Percentiles rank a stretch among this genome's conserved stretches.
Conservation (phyloP, 1,140 invertebrate species). For the Brachionus calyciflorus region DNA sequence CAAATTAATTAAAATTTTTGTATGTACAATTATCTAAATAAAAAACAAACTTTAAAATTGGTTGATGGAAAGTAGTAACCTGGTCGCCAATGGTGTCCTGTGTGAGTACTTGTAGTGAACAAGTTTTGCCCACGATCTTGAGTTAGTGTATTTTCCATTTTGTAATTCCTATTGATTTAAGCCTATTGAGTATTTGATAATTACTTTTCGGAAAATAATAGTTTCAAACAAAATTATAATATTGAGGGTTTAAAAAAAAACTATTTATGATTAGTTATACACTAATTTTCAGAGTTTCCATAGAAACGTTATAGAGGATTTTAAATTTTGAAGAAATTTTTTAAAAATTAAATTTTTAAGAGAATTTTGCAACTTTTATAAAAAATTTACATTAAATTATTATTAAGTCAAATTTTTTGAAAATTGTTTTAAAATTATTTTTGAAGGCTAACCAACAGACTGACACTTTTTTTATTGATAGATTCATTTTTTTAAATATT, state of each 20-base stretch:
- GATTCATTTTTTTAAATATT: not conserved
- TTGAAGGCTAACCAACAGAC: no score
- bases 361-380: not conserved
- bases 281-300: slow-evolving; percentile 14
- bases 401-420: no score
- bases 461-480: no score
- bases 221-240: slow-evolving; percentile 33
- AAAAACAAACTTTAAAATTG: slow-evolving; percentile 59
- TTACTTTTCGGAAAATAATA: not conserved
- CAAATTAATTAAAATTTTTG: not conserved
- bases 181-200: not conserved
- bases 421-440: no score
- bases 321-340: not conserved
- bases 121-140: slow-evolving; percentile 47
- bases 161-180: not conserved
- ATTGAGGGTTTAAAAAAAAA: not conserved
- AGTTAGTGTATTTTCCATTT: slow-evolving; percentile 31
- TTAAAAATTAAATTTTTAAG: not conserved
- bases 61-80: slow-evolving; percentile 60
- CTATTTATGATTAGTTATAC: not conserved
- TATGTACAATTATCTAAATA: slow-evolving; percentile 17
- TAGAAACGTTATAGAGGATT: not conserved
- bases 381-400: no score
- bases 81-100: slow-evolving; percentile 59
- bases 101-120: slow-evolving; percentile 56